Conservation (phyloP, 2,888 invertebrate species). For the Pollenia amentaria region DNA sequence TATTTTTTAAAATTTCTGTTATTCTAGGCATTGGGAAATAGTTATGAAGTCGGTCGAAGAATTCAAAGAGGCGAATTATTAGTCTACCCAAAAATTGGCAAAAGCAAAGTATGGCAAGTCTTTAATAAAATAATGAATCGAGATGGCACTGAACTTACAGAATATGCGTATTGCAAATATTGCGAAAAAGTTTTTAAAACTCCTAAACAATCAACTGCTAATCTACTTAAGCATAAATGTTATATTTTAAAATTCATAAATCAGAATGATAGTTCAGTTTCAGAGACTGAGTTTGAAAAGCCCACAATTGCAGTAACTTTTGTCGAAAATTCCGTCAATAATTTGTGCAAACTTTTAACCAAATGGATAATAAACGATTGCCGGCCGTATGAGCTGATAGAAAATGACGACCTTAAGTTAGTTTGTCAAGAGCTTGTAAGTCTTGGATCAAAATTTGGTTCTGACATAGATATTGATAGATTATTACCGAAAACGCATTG, state of each 20-base stretch:
- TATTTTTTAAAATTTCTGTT: not conserved
- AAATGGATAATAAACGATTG: conserved; percentile 29
- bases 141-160: not conserved
- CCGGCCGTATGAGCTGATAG: not conserved
- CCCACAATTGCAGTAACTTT: no score
- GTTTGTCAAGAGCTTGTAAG: not conserved
- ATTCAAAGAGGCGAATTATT: not conserved
- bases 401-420: not conserved
- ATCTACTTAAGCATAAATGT: conserved; percentile 19
- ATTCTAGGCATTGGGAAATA: not conserved
- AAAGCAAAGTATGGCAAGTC: conserved; percentile 24
- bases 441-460: conserved; percentile 4
- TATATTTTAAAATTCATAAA: not conserved
- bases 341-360: conserved; percentile 4
- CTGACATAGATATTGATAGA: not conserved
- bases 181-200: conserved; percentile 9
- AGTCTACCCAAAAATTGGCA: not conserved
- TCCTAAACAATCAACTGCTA: not conserved
- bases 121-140: not conserved
- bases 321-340: not conserved
- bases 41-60: not conserved
- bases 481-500: not conserved
- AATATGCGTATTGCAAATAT: not conserved
- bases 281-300: not conserved
- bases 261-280: not conserved